Evolutionary conservation across 2,797 vertebrate genomes (phyloP).

Genomic region (Sebastes nivosus): DNA sequence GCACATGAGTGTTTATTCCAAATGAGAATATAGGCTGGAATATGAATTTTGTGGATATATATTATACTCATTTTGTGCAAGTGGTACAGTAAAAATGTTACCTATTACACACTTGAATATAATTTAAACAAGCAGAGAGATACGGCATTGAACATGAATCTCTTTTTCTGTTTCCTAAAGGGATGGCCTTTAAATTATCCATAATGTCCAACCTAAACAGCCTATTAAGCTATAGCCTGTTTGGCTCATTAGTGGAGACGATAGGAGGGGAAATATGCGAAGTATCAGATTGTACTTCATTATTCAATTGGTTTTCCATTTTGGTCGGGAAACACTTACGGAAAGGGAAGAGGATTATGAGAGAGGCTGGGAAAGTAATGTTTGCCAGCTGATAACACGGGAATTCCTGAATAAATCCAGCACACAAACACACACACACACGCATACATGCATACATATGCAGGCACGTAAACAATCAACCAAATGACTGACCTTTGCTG

Average conservation of each 20-base stretch:
- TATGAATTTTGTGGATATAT: background rate
- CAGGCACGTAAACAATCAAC: background rate
- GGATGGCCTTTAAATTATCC: conserved; percentile 16
- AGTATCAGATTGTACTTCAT: conserved; percentile 52
- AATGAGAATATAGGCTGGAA: background rate
- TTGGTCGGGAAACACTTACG: conserved; percentile 60
- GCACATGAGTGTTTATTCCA: background rate
- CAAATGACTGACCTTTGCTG: conserved; percentile 38
- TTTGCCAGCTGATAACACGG: conserved; percentile 62
- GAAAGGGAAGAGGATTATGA: conserved; percentile 53
- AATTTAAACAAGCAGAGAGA: conserved; percentile 3
- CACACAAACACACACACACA: conserved; percentile 15
- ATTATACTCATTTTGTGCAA: background rate
- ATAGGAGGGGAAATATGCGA: conserved; percentile 48
- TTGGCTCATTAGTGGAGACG: conserved; percentile 52
- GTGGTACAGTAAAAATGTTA: background rate
- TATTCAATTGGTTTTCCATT: conserved; percentile 60
- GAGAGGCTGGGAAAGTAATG: conserved; percentile 65
- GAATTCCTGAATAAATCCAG: conserved; percentile 68
- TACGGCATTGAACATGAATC: background rate
- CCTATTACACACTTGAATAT: background rate
- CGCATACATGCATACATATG: background rate
- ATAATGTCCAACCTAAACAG: conserved; percentile 28
- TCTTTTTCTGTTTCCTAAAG: conserved; percentile 1
- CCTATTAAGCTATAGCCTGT: conserved; percentile 22